A percentile compares a stretch with the other conserved stretches of the same genome.
These are phyloP conservation scores for Glomeris maerens DNA, from an alignment of 1,140 invertebrate genomes.

Conservation along the genomic window DNA sequence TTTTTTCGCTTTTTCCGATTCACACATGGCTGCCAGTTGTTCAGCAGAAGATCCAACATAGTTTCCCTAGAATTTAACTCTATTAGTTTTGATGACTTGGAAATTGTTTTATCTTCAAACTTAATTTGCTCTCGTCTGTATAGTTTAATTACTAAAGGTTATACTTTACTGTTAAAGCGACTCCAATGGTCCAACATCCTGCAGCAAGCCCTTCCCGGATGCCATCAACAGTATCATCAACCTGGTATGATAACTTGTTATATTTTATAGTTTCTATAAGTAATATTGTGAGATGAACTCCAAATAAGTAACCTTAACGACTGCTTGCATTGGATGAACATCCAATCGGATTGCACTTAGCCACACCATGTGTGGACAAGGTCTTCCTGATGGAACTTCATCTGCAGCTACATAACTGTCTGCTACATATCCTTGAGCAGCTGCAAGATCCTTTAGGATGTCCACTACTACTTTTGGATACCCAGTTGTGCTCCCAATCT, in stretches of 20 bases:
- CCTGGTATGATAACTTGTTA: conserved; percentile 9
- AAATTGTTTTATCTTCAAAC: too few species aligned
- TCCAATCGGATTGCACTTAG: conserved; percentile 30
- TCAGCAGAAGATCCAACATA: neutral
- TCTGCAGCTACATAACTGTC: conserved; percentile 31
- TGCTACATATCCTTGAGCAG: conserved; percentile 27
- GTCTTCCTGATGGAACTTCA: conserved; percentile 30
- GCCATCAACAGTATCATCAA: conserved; percentile 32
- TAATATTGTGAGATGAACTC: neutral
- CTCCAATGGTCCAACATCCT: conserved; percentile 34
- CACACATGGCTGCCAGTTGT: neutral
- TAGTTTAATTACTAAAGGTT: neutral
- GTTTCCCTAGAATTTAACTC: neutral
- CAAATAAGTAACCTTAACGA: conserved; percentile 25
- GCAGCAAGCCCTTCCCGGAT: conserved; percentile 32
- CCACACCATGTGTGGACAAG: conserved; percentile 35
- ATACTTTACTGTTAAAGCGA: conserved; percentile 24
- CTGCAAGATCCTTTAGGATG: conserved; percentile 10
- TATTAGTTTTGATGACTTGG: too few species aligned
- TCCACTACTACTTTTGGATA: conserved; percentile 15
- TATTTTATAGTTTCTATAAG: neutral
- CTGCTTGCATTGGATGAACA: conserved; percentile 28
- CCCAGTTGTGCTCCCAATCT: conserved; percentile 18
- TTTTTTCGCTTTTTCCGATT: neutral
- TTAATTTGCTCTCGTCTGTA: neutral